Percentiles rank a stretch among this genome's conserved stretches.
phyloP scores from a whole-genome alignment of 2,888 invertebrate species.

The Drosophila koepferae region DNA sequence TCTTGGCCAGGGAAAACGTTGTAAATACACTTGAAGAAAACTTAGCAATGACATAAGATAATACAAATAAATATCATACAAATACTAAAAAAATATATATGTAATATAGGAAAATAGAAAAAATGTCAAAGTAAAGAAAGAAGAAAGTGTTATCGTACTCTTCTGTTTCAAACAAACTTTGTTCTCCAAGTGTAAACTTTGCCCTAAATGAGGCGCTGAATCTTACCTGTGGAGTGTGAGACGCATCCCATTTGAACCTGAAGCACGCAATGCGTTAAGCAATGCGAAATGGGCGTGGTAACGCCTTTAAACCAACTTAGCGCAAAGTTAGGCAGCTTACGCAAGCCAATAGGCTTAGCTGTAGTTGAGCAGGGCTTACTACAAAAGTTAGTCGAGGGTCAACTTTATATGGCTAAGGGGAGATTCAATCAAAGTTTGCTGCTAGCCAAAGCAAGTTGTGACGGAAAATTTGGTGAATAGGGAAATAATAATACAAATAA shows the following conservation, averaged over 20 bases:
- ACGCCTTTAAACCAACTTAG: slow-evolving; percentile 25
- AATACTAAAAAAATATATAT: background rate
- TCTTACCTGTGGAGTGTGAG: background rate
- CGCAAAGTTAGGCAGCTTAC: slow-evolving; percentile 34
- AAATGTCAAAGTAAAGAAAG: background rate
- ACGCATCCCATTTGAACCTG: slow-evolving; percentile 2
- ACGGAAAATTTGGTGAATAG: background rate
- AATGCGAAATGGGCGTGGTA: background rate
- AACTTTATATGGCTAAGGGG: slow-evolving; percentile 41
- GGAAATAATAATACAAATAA: slow-evolving; percentile 1
- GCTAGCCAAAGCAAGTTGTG: slow-evolving; percentile 33
- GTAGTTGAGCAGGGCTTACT: slow-evolving; percentile 10
- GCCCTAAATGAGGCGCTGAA: slow-evolving; percentile 10
- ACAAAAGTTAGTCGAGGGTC: slow-evolving; percentile 6
- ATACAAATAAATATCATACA: background rate
- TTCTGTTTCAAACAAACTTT: background rate
- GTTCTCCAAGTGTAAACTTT: slow-evolving; percentile 26
- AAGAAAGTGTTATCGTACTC: background rate
- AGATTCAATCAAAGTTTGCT: slow-evolving; percentile 64
- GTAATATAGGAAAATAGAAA: background rate
- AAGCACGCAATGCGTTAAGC: slow-evolving; percentile 47
- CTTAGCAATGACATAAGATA: background rate
- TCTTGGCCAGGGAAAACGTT: slow-evolving; percentile 5
- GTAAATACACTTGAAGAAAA: slow-evolving; percentile 4
- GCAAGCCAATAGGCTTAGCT: slow-evolving; percentile 39